Conservation (phyloP, 1,140 invertebrate species). For the Meloidogyne floridensis region DNA sequence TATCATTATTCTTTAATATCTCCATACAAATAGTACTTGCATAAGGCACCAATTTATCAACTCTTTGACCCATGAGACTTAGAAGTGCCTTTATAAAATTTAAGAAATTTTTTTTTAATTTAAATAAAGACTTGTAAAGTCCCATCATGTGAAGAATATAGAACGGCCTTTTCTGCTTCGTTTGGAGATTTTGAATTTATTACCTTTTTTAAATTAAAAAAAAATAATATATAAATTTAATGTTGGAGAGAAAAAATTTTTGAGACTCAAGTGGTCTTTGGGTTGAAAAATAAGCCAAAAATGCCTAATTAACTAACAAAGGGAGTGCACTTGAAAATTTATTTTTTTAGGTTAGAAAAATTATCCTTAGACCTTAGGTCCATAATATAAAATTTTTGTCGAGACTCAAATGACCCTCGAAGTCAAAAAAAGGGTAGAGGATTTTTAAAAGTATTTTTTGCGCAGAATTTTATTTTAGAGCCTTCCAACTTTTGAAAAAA, state of each 20-base stretch:
- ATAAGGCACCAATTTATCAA: slow-evolving; percentile 23
- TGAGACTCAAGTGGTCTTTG: neutral
- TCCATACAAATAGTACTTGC: slow-evolving; percentile 22
- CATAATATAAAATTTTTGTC: no score
- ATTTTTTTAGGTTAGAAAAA: neutral
- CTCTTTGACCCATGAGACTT: neutral
- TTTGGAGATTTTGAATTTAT: slow-evolving; percentile 15
- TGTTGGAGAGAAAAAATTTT: neutral
- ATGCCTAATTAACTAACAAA: neutral
- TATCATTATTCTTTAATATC: neutral
- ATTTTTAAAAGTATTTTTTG: no score
- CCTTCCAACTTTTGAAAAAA: no score
- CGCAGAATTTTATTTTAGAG: no score
- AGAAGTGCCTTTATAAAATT: slow-evolving; percentile 18
- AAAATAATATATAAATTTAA: neutral
- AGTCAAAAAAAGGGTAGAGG: no score
- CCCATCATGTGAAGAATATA: slow-evolving; percentile 30
- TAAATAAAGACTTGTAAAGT: slow-evolving; percentile 16
- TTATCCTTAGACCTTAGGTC: no score
- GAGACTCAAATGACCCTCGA: no score
- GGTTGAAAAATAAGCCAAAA: neutral
- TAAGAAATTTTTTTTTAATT: neutral
- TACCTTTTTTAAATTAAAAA: neutral
- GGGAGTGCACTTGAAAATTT: neutral
- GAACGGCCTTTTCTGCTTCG: slow-evolving; percentile 26